phyloP scores from a whole-genome alignment of 92 coral and sea anemone species.

The Zoanthus sociatus region DNA sequence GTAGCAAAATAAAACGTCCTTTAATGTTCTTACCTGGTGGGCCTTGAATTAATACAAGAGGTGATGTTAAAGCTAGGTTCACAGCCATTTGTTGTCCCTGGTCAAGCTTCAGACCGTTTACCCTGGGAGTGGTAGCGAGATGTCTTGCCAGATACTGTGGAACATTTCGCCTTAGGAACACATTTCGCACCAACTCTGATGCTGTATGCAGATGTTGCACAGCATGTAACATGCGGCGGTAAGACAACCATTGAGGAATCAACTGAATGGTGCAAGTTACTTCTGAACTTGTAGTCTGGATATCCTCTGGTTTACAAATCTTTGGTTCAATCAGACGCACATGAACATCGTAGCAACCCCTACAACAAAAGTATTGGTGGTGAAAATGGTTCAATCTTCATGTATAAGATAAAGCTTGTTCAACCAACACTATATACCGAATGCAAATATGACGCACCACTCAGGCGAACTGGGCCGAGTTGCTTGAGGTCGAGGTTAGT shows the following conservation, averaged over 20 bases:
- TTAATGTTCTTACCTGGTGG: conserved; percentile 75
- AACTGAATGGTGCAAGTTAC: conserved; percentile 70
- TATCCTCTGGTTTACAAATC: conserved; percentile 39
- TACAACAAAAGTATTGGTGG: neutral
- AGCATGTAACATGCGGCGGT: conserved; percentile 79
- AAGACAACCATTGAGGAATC: conserved; percentile 68
- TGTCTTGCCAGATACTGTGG: conserved; percentile 59
- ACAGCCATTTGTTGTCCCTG: conserved; percentile 82
- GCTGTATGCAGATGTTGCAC: conserved; percentile 66
- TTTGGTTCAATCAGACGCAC: conserved; percentile 67
- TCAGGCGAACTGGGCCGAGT: no score
- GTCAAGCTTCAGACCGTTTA: conserved; percentile 62
- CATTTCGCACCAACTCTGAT: conserved; percentile 74
- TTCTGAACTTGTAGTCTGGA: conserved; percentile 36
- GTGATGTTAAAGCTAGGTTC: conserved; percentile 71
- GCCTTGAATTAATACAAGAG: conserved; percentile 85
- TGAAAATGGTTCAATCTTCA: neutral
- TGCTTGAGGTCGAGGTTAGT: no score
- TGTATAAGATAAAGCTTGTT: no score
- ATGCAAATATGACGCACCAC: no score
- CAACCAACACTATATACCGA: no score
- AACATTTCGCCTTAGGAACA: conserved; percentile 72
- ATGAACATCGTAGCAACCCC: conserved; percentile 1
- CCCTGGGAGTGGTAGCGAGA: conserved; percentile 26
- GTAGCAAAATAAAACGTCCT: no score